Evolutionary conservation across 2,888 invertebrate species (phyloP), one percentile per base, ranked within the genome.

Genomic region (Philhelius pedissequus): DNA sequence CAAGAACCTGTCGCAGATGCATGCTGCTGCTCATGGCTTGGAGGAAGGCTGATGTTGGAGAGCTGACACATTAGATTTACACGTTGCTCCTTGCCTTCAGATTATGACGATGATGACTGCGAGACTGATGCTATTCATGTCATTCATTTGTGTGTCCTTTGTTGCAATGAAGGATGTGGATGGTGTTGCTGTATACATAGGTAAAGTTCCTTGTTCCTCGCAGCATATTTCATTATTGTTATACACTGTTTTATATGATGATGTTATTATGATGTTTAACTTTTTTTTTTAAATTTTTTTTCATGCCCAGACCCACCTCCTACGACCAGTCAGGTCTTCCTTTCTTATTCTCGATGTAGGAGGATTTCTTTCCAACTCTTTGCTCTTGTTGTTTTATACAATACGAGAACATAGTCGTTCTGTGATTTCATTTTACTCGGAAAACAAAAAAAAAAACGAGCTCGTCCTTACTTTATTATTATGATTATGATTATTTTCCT

Each of bases 401-500:
- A 30, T 13, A 35, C 32, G 9, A 56, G 56, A 20, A 56, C 54
- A 52, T 40, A 73, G 78, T 75, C 70, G 35, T 70, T 68, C 64
- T 74, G 83, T 74, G 83, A 88, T 88, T 88, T 88, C 87, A 88
- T 88, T 88, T 88, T 87, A 69, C 87, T 86, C 86, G 82, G 87
- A 87, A 88, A 84, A 76, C 75, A 80, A 84, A 75, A 58, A 83
- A 66, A 32, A 58, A 83, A 66, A 32, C 80, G 58, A 80, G 68
- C 75, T 71, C 86, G 86, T 87, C 86, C 87, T 87, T 88, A 87
- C 87, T 90, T 90, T 89, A 87, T 89, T 90, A 90, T 90, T 90
- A 89, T 90, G 90, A 90, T 90, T 90, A 90, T 91, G 90, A 90
- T 90, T 91, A 90, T 90, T 90, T 90, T 91, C 90, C 90, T 91